Conservation (phyloP, 1,140 invertebrate genomes). For the Hycleus cichorii region DNA sequence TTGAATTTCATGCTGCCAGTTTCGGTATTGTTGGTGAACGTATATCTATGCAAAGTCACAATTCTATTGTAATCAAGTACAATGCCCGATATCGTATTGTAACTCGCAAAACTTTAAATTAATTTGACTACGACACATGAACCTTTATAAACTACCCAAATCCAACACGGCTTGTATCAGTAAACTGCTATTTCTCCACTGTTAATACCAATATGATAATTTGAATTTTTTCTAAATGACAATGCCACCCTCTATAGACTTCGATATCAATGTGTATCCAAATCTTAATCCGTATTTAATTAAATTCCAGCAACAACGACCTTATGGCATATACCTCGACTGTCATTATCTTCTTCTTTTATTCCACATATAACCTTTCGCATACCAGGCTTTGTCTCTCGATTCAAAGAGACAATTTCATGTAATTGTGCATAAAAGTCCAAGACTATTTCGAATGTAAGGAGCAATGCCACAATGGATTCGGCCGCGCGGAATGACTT, state of each 20-base stretch:
- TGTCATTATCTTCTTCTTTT: conserved; percentile 39
- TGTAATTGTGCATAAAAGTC: conserved; percentile 38
- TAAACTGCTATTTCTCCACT: background rate
- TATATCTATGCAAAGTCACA: conserved; percentile 31
- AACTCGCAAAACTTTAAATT: conserved; percentile 26
- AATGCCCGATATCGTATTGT: conserved; percentile 19
- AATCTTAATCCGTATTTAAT: conserved; percentile 38
- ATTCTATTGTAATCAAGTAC: conserved; percentile 23
- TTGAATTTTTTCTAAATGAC: background rate
- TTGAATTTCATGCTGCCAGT: conserved; percentile 27
- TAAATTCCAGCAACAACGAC: conserved; percentile 37
- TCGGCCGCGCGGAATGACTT: conserved; percentile 31
- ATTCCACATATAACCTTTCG: conserved; percentile 40
- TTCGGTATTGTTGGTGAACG: conserved; percentile 22
- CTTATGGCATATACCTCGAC: conserved; percentile 24
- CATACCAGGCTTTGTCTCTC: conserved; percentile 34
- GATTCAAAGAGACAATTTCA: conserved; percentile 34
- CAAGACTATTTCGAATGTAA: conserved; percentile 9
- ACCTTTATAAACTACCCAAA: too few relatives aligned
- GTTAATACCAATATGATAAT: background rate
- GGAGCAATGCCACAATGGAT: conserved; percentile 27
- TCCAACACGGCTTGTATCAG: background rate
- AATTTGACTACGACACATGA: conserved; percentile 9
- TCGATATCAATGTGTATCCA: too few relatives aligned
- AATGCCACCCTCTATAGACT: too few relatives aligned